phyloP scores from a whole-genome alignment of 2,888 invertebrate genomes.

The Eupithecia abbreviata region DNA sequence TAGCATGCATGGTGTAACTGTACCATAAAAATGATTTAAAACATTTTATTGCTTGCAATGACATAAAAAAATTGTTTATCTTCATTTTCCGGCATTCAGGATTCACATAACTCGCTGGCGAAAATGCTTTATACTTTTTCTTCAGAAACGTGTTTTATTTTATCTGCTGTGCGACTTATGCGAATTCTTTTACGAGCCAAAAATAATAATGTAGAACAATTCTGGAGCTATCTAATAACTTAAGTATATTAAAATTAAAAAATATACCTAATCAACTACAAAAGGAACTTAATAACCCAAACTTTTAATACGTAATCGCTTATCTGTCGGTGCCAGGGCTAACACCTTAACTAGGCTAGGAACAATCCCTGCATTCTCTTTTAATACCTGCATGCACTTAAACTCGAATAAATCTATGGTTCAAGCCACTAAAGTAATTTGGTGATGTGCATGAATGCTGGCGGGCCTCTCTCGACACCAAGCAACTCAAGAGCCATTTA shows the following conservation, averaged over 20 bases:
- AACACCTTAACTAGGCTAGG: not conserved
- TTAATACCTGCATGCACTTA: slow-evolving; percentile 25
- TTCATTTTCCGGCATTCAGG: slow-evolving; percentile 75
- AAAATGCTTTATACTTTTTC: slow-evolving; percentile 47
- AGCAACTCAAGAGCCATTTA: slow-evolving; percentile 71
- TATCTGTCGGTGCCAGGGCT: not conserved
- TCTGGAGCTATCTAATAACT: not conserved
- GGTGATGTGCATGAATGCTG: slow-evolving; percentile 50
- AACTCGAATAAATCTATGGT: slow-evolving; percentile 62
- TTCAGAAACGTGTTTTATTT: slow-evolving; percentile 41
- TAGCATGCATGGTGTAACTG: slow-evolving; percentile 52
- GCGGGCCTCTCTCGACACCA: slow-evolving; percentile 67
- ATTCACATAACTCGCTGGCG: slow-evolving; percentile 79
- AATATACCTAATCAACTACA: no score
- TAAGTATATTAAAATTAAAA: not conserved
- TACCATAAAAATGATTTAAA: slow-evolving; percentile 56
- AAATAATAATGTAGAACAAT: not conserved
- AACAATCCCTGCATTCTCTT: no score
- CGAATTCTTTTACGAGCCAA: slow-evolving; percentile 56
- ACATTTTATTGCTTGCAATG: slow-evolving; percentile 62
- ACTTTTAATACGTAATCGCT: not conserved
- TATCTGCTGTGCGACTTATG: slow-evolving; percentile 68
- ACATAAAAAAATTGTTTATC: slow-evolving; percentile 62
- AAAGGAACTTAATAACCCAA: not conserved
- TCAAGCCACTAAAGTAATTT: slow-evolving; percentile 59